Evolutionary conservation across 2,888 invertebrate species (phyloP).

Genomic region (Polydrusus cervinus): DNA sequence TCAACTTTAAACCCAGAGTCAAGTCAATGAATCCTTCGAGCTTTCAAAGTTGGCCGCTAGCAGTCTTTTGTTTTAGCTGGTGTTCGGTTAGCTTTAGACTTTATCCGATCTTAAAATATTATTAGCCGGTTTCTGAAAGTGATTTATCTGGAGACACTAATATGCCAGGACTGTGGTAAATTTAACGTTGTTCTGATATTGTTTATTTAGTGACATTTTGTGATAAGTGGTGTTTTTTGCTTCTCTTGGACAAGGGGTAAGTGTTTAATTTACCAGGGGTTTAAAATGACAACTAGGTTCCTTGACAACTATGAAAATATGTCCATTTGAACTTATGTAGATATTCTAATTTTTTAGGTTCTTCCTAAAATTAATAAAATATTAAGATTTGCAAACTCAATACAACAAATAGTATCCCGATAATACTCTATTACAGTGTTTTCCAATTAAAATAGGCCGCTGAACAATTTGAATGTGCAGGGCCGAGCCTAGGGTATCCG

Average conservation of each 20-base stretch:
- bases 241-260: slow-evolving; percentile 30
- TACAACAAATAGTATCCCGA: too few species aligned
- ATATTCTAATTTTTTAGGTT: too few species aligned
- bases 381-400: too few species aligned
- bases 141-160: background rate
- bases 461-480: too few species aligned
- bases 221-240: slow-evolving; percentile 12
- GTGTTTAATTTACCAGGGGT: background rate
- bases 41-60: slow-evolving; percentile 40
- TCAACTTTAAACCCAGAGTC: slow-evolving; percentile 62
- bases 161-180: slow-evolving; percentile 10
- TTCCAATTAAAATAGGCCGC: too few species aligned
- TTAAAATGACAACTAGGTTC: background rate
- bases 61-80: slow-evolving; percentile 51
- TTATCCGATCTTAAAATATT: slow-evolving; percentile 19
- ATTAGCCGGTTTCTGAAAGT: slow-evolving; percentile 20
- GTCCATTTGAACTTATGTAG: background rate
- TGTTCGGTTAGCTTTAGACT: slow-evolving; percentile 27
- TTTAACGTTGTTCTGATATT: background rate
- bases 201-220: slow-evolving; percentile 23
- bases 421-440: too few species aligned
- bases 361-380: too few species aligned
- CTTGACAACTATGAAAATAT: too few species aligned
- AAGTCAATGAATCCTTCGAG: slow-evolving; percentile 60
- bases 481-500: too few species aligned